phyloP scores from a whole-genome alignment of 1,140 invertebrate species.

The Halesus radiatus region DNA sequence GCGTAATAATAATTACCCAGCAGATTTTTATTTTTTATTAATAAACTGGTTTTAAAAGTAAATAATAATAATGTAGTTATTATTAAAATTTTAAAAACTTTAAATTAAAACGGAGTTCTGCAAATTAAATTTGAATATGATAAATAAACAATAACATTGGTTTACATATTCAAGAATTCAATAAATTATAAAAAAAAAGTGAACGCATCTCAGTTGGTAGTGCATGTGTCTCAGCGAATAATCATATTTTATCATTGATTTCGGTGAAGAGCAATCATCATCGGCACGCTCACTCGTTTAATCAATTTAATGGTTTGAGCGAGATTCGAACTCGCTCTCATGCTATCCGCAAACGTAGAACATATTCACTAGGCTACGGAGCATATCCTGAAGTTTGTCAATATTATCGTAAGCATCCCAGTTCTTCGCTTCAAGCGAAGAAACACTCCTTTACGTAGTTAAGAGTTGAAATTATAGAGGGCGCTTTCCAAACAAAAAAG shows the following conservation, averaged over 20 bases:
- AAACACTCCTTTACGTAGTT: too few relatives aligned
- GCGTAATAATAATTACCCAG: too few relatives aligned
- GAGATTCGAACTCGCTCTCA: slow-evolving; percentile 3
- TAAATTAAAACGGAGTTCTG: too few relatives aligned
- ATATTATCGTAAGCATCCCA: neutral
- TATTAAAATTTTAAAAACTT: too few relatives aligned
- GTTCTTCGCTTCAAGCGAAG: neutral
- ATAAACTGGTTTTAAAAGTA: too few relatives aligned
- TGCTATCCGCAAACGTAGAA: neutral
- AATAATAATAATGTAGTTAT: too few relatives aligned
- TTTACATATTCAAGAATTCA: too few relatives aligned
- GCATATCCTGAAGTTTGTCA: neutral
- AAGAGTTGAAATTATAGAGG: too few relatives aligned
- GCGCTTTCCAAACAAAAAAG: too few relatives aligned
- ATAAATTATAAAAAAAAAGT: neutral
- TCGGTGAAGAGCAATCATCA: slow-evolving; percentile 43
- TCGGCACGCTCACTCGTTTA: neutral
- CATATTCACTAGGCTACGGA: neutral
- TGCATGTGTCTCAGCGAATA: slow-evolving; percentile 37
- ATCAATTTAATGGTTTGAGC: neutral
- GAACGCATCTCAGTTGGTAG: slow-evolving; percentile 40
- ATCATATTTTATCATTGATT: slow-evolving; percentile 34
- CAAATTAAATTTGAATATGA: too few relatives aligned
- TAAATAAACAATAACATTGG: too few relatives aligned
- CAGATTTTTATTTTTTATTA: too few relatives aligned